phyloP scores from a whole-genome alignment of 1,140 invertebrate species.

The Phthorimaea operculella region DNA sequence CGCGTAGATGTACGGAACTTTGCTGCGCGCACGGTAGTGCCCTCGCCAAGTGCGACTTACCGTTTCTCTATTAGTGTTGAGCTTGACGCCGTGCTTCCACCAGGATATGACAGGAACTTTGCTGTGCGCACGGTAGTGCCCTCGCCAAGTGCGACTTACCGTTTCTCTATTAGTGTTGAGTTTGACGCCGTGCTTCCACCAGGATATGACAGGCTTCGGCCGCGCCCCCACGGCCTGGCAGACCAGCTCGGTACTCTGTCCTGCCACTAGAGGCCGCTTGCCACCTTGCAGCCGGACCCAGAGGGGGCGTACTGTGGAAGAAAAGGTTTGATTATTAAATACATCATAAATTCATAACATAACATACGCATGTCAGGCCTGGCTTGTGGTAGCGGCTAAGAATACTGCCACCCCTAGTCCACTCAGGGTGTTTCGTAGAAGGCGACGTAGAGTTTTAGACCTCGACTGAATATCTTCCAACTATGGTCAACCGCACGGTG shows the following conservation, averaged over 20 bases:
- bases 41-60: constrained; percentile 69
- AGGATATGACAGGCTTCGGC: constrained; percentile 84
- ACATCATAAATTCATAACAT: no score
- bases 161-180: constrained; percentile 78
- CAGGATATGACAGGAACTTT: constrained; percentile 84
- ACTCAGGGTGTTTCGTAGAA: no score
- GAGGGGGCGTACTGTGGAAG: constrained; percentile 80
- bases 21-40: not conserved
- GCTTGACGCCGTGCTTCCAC: constrained; percentile 83
- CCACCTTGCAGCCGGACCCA: constrained; percentile 81
- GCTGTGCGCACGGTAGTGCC: not conserved
- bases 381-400: no score
- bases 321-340: constrained; percentile 10
- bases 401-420: no score
- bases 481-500: no score
- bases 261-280: constrained; percentile 83
- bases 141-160: constrained; percentile 70
- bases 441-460: no score
- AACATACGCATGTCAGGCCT: no score
- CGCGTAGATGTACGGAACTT: no score
- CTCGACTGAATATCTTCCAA: no score
- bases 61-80: constrained; percentile 78
- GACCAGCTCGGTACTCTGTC: constrained; percentile 80
- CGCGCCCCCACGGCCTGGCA: constrained; percentile 87
- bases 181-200: constrained; percentile 85